phyloP scores from a whole-genome alignment of 2,113 vertebrate species.

The Etheostoma spectabile region DNA sequence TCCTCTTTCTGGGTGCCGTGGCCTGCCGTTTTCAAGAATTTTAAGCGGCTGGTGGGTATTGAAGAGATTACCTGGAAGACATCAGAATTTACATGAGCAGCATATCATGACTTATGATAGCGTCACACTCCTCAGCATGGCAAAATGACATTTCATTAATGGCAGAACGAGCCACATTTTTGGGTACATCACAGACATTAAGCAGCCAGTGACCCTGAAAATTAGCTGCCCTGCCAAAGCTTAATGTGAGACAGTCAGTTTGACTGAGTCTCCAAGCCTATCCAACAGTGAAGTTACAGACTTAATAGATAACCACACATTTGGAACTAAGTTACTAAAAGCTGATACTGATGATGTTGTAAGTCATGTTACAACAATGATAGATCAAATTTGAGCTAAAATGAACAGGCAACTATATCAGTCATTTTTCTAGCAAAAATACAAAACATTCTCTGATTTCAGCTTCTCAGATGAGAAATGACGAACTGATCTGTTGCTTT shows the following conservation, averaged over 20 bases:
- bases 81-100: conserved; percentile 19
- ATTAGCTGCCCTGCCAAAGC: conserved; percentile 9
- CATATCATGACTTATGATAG: background rate
- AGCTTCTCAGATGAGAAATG: too few relatives aligned
- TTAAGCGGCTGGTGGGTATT: conserved; percentile 96
- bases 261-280: background rate
- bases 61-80: conserved; percentile 92
- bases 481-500: too few relatives aligned
- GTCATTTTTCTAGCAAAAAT: too few relatives aligned
- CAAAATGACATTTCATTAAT: conserved; percentile 3
- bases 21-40: conserved; percentile 97
- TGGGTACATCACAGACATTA: conserved; percentile 3
- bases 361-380: too few relatives aligned
- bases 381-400: too few relatives aligned
- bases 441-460: too few relatives aligned
- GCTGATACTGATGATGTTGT: background rate
- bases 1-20: conserved; percentile 98
- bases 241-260: background rate
- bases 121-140: background rate
- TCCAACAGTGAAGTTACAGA: background rate
- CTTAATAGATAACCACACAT: background rate
- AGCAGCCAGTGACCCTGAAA: conserved; percentile 27
- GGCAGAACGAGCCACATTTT: background rate
- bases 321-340: background rate
- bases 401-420: too few relatives aligned